Evolutionary conservation across 2,888 invertebrate species (phyloP), one percentile per base, ranked within the genome.

Genomic region (Cremastobaeus sp.): DNA sequence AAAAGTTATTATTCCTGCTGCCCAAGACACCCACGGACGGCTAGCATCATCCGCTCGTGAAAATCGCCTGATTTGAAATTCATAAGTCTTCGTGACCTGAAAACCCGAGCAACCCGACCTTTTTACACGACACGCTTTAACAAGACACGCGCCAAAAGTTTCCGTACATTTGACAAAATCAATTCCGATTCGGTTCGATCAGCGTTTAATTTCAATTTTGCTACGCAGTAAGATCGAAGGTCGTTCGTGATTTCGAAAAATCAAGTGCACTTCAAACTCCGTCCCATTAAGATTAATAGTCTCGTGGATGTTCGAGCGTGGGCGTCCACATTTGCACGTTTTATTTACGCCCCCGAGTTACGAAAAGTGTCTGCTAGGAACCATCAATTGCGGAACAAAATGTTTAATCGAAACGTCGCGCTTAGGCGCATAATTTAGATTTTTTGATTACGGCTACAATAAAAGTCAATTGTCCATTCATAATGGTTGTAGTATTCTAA

Each of bases 51-150:
- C 30, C 47, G 59, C 39, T 39, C 47, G 73, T 68, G 79, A 79
- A 83, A 83, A 84, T 81, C 81, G 82, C 77, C 54, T 79, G 77
- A 86, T 87, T 87, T 86, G 84, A 86, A 85, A 84, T 86, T 86
- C 85, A 86, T 86, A 86, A 84, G 79, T 77, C 80, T 78, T 83
- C 84, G 83, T 85, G 84, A 85, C 85, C 85, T 83, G 82, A 82
- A 85, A 83, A 82, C 77, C 11, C 41, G 79, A 80, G 82, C 82
- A 12, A 82, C 84, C 79, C 83, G 84, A 85, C 85, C 86, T 85
- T 86, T 85, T 80, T 82, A 66, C 62, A 35, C 32, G 59, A 54
- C 34, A 71, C 75, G 73, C 62, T 68, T 70, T 72, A 71, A 76
- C 73, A 59, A 47, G 47, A 47, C 37, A 47, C 47, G 35, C 25